These are phyloP conservation scores for Anastatus disparis DNA, from an alignment of 1,140 invertebrate species.

Conservation along the genomic window DNA sequence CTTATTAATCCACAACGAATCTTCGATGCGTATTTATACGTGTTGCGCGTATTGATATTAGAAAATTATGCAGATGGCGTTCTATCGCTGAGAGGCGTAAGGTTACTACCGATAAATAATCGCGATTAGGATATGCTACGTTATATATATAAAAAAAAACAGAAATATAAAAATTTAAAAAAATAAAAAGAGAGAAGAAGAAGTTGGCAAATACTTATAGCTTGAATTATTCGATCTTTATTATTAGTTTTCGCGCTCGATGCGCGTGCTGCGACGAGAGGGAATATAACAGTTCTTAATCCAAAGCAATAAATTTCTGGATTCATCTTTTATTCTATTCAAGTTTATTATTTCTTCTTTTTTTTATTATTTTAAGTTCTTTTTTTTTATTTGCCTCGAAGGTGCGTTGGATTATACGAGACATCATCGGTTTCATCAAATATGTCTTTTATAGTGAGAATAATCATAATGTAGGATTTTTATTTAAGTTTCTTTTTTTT, in stretches of 20 bases:
- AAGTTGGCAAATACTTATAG: conserved; percentile 8
- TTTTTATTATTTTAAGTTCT: too few relatives aligned
- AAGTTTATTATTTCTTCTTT: neutral
- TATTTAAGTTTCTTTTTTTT: neutral
- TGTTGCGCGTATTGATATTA: conserved; percentile 41
- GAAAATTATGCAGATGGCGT: conserved; percentile 49
- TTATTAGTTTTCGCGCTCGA: conserved; percentile 16
- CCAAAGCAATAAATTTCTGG: conserved; percentile 25
- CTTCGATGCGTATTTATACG: too few relatives aligned
- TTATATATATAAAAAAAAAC: too few relatives aligned
- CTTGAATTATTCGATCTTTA: conserved; percentile 32
- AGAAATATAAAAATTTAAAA: too few relatives aligned
- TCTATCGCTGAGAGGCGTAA: conserved; percentile 37
- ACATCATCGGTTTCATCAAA: conserved; percentile 25
- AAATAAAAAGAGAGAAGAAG: conserved; percentile 2
- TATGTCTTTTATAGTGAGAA: neutral
- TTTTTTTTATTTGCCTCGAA: too few relatives aligned
- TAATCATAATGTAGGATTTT: neutral
- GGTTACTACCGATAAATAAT: conserved; percentile 43
- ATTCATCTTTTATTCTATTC: neutral
- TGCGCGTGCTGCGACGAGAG: conserved; percentile 21
- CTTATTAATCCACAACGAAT: conserved; percentile 30
- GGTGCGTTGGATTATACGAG: neutral
- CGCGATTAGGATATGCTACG: conserved; percentile 7
- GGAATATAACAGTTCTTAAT: conserved; percentile 36